phyloP scores from a whole-genome alignment of 2,113 vertebrate species.

The Poeciliopsis turrubarensis region DNA sequence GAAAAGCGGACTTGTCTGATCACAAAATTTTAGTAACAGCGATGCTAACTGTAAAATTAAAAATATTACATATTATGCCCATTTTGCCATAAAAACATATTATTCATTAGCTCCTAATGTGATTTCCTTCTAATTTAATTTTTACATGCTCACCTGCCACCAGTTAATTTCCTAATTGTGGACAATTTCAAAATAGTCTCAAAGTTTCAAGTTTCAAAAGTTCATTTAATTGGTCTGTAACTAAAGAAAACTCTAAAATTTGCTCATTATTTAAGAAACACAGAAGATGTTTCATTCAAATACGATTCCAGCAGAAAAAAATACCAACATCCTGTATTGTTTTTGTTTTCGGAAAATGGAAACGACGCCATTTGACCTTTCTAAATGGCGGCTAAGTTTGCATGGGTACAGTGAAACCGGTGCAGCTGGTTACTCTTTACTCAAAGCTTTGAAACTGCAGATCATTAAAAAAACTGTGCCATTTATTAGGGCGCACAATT shows the following conservation, averaged over 20 bases:
- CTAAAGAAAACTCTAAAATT: neutral
- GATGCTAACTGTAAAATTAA: neutral
- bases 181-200: neutral
- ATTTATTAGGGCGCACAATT: constrained; percentile 71
- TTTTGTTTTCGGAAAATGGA: neutral
- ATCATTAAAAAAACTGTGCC: constrained; percentile 64
- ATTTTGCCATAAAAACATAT: neutral
- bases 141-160: neutral
- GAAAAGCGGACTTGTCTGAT: no score
- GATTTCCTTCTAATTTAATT: neutral
- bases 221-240: no score
- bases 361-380: neutral
- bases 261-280: no score
- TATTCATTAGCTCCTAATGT: neutral
- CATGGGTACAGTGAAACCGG: constrained; percentile 47
- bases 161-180: neutral
- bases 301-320: neutral
- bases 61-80: neutral
- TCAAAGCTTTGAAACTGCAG: constrained; percentile 63
- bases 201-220: neutral
- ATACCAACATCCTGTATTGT: neutral
- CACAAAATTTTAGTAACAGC: no score
- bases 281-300: neutral
- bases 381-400: constrained; percentile 31
- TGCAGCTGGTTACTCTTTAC: constrained; percentile 57